Evolutionary conservation across 2,113 vertebrate species (phyloP), one percentile per base, ranked within the genome.

Genomic region (Sigmodon hispidus): DNA sequence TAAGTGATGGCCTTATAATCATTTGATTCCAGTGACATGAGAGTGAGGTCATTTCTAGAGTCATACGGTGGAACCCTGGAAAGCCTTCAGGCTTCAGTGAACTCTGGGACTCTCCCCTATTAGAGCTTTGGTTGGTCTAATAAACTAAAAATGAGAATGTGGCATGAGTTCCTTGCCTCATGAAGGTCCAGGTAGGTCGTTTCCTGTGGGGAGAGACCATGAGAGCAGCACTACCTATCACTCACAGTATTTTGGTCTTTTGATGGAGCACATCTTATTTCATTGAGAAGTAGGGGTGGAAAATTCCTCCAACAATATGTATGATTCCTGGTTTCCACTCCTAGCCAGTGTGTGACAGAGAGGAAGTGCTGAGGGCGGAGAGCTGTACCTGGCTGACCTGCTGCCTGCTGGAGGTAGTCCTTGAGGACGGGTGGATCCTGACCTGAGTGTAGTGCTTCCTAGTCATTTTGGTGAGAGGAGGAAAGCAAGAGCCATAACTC

Each of bases 161-260:
- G 52, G 73, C 22, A n/a, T 19, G 87, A 55, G 52, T 26, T 21
- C 67, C 22, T 63, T 91, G 52, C 40, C 48, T 94, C 83, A 45
- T 45, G n/a, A 63, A 89, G 94, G 69, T 70, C 72, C 10, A 87
- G 87, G 90, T 43, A 75, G 67, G 67, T 84, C 59, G 88, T 76
- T 96, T 97, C 93, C 96, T 95, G 70, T 52, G 45, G 84, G 87
- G 84, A 97, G 97, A 93, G 52, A 76, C 52, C 31, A 52, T 10
- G 57, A 89, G 17, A 48, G 61, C 7, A 72, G 73, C 10, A 3
- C 19, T 19, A 45, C 5, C 75, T 91, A 76, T 93, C 89, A 94
- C 89, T 81, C 48, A 96, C 0, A 91, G 19, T n/a, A 52, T 45
- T 83, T 96, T 63, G 75, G 90, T 43, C 69, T 31, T 92, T 50